A percentile compares a stretch with the other conserved stretches of the same genome.
phyloP scores from a whole-genome alignment of 1,140 invertebrate species.

The Mamestra configurata region DNA sequence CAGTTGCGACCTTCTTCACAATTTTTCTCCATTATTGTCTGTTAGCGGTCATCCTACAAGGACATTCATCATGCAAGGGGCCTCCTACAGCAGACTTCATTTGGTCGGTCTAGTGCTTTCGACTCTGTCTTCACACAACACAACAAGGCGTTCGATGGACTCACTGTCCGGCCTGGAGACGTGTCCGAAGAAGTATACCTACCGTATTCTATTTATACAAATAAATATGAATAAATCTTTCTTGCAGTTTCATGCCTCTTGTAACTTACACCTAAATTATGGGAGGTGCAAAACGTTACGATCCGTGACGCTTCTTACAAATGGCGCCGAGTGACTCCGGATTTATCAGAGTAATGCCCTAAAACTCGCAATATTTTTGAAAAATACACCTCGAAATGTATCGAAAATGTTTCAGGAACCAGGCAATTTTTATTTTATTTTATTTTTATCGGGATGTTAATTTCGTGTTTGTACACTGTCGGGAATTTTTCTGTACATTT shows the following conservation, averaged over 20 bases:
- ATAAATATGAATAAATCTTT: too few species aligned
- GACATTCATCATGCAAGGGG: too few species aligned
- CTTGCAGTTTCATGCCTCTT: background rate
- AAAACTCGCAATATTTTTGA: background rate
- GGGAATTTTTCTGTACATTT: slow-evolving; percentile 1
- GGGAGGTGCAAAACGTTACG: background rate
- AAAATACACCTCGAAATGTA: slow-evolving; percentile 13
- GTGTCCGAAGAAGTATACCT: too few species aligned
- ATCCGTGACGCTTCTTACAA: background rate
- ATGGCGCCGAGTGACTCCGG: background rate
- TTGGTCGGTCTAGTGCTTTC: too few species aligned
- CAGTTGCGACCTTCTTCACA: too few species aligned
- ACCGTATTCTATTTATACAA: too few species aligned
- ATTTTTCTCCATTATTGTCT: too few species aligned
- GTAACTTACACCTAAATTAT: background rate
- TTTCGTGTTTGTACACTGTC: slow-evolving; percentile 22
- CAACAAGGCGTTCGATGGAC: too few species aligned
- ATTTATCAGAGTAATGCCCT: slow-evolving; percentile 3
- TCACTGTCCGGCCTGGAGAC: too few species aligned
- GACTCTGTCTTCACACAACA: too few species aligned
- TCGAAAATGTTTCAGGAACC: background rate
- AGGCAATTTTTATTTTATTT: slow-evolving; percentile 12
- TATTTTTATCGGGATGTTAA: slow-evolving; percentile 16
- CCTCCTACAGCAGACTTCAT: too few species aligned
- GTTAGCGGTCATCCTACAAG: too few species aligned